Evolutionary conservation across 2,797 vertebrate species (phyloP).

Genomic region (Gymnodraco acuticeps): DNA sequence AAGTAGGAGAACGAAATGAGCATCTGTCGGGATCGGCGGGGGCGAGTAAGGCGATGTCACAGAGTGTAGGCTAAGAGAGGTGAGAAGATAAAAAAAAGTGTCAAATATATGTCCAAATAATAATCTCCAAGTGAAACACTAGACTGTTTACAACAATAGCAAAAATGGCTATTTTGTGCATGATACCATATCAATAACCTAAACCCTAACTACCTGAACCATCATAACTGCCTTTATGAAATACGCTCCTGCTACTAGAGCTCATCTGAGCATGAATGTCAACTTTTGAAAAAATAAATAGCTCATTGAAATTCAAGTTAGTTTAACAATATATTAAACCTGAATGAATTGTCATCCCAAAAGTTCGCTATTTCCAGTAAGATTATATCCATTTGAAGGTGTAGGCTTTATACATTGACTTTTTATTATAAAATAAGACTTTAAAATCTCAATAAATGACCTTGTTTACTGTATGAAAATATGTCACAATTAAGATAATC

Average conservation of each 20-base stretch:
- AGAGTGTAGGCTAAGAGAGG: slow-evolving; percentile 26
- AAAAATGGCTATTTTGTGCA: not conserved
- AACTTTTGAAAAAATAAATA: slow-evolving; percentile 36
- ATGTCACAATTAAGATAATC: too few species aligned
- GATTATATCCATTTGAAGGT: too few species aligned
- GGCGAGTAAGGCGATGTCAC: slow-evolving; percentile 42
- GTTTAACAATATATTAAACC: too few species aligned
- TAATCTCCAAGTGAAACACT: slow-evolving; percentile 24
- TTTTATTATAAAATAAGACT: too few species aligned
- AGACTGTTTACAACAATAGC: slow-evolving; percentile 6
- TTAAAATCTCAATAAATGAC: too few species aligned
- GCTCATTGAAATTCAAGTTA: not conserved
- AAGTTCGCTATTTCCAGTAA: too few species aligned
- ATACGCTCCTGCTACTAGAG: not conserved
- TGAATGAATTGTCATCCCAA: too few species aligned
- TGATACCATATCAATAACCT: not conserved
- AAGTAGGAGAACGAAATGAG: slow-evolving; percentile 45
- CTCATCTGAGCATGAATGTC: slow-evolving; percentile 14
- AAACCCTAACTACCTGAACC: slow-evolving; percentile 24
- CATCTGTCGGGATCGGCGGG: slow-evolving; percentile 38
- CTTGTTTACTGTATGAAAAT: too few species aligned
- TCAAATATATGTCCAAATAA: slow-evolving; percentile 30
- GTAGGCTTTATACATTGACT: too few species aligned
- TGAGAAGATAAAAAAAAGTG: slow-evolving; percentile 57
- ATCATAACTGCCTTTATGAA: slow-evolving; percentile 14